These are phyloP conservation scores for Rallus crepitans DNA, from an alignment of 2,797 vertebrate species.

Conservation along the genomic window DNA sequence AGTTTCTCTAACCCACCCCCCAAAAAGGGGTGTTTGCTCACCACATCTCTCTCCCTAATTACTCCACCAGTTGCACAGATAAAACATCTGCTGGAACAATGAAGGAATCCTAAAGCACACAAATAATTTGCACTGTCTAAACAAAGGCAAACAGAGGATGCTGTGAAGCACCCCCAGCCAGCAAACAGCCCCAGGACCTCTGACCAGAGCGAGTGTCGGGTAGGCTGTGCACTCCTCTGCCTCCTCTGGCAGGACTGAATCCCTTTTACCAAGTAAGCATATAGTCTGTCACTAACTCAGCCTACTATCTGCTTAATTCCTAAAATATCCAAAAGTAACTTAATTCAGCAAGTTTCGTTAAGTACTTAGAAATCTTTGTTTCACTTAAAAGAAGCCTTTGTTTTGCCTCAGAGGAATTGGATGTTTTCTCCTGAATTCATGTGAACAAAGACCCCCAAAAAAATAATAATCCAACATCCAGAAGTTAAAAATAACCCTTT, in stretches of 20 bases:
- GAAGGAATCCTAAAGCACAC: slow-evolving; percentile 68
- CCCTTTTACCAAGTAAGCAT: slow-evolving; percentile 24
- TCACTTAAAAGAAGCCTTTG: slow-evolving; percentile 33
- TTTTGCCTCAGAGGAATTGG: not conserved
- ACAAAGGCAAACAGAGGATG: slow-evolving; percentile 64
- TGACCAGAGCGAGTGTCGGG: slow-evolving; percentile 25
- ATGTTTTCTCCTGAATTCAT: slow-evolving; percentile 31
- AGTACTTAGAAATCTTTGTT: slow-evolving; percentile 7
- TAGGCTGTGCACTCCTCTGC: not conserved
- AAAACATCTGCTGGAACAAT: slow-evolving; percentile 75
- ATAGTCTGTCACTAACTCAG: not conserved
- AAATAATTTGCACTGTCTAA: slow-evolving; percentile 71
- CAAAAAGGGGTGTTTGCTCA: not conserved
- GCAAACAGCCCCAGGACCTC: slow-evolving; percentile 66
- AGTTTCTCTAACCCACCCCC: not conserved
- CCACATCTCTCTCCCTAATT: slow-evolving; percentile 44
- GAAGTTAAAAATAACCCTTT: slow-evolving; percentile 85
- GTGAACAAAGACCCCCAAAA: slow-evolving; percentile 24
- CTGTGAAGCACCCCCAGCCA: not conserved
- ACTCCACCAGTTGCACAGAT: slow-evolving; percentile 65
- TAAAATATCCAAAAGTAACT: not conserved
- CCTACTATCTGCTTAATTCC: slow-evolving; percentile 24
- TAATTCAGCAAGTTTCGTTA: slow-evolving; percentile 1
- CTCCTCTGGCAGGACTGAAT: not conserved
- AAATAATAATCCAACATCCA: slow-evolving; percentile 17